Conservation (phyloP, 2,888 invertebrate genomes). For the Ctenicera cuprea region DNA sequence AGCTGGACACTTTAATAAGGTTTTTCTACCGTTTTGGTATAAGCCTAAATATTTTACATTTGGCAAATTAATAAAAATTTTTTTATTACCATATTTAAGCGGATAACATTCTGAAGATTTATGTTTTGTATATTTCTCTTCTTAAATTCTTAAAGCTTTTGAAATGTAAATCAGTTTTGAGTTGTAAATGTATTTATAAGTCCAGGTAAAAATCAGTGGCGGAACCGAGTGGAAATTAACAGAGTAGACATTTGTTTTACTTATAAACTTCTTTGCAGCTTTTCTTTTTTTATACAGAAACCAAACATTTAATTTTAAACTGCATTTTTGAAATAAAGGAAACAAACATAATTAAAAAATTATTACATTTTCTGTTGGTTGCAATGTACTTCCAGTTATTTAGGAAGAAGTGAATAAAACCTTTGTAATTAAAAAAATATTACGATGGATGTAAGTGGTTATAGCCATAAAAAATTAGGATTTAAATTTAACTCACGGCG, state of each 20-base stretch:
- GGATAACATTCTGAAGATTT: conserved; percentile 12
- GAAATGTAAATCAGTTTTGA: conserved; percentile 13
- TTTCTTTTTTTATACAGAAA: no score
- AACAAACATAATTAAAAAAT: no score
- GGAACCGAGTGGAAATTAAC: background rate
- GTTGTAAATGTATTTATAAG: background rate
- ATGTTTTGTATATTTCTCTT: conserved; percentile 1
- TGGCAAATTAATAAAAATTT: conserved; percentile 9
- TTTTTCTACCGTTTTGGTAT: no score
- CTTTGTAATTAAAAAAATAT: conserved; percentile 8
- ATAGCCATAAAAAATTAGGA: conserved; percentile 13
- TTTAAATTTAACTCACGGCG: conserved; percentile 23
- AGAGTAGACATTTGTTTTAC: no score
- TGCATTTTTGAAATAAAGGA: no score
- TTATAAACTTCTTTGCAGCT: no score
- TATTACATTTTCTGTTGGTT: no score
- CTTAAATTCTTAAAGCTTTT: background rate
- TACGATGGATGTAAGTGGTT: conserved; percentile 1
- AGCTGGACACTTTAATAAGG: no score
- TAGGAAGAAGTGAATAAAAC: background rate
- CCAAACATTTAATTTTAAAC: no score
- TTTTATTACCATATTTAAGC: conserved; percentile 8
- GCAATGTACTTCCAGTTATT: background rate
- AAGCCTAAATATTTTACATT: background rate
- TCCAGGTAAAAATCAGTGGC: conserved; percentile 1